These are phyloP conservation scores for Criorhina ranunculi DNA, from an alignment of 2,888 invertebrate genomes.

Conservation along the genomic window DNA sequence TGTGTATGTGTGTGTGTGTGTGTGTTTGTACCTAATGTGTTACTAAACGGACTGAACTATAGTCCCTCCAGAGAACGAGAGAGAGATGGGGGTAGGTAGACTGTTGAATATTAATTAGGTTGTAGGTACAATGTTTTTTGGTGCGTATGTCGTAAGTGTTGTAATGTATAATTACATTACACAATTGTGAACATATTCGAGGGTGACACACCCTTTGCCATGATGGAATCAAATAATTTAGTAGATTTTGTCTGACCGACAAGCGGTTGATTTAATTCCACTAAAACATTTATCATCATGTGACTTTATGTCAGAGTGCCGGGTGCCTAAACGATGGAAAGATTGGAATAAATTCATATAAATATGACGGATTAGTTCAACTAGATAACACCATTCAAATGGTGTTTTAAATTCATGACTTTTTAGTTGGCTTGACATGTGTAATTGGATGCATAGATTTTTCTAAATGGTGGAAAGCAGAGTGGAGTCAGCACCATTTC, in stretches of 20 bases:
- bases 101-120: slow-evolving; percentile 59
- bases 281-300: slow-evolving; percentile 61
- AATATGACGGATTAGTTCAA: too few relatives aligned
- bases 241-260: slow-evolving; percentile 54
- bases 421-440: too few relatives aligned
- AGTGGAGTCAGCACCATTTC: too few relatives aligned
- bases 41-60: slow-evolving; percentile 35
- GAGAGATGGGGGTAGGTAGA: background rate
- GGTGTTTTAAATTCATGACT: too few relatives aligned
- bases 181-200: slow-evolving; percentile 41
- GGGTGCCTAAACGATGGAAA: too few relatives aligned
- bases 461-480: too few relatives aligned
- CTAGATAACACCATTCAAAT: too few relatives aligned
- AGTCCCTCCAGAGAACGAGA: too few relatives aligned
- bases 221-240: slow-evolving; percentile 66
- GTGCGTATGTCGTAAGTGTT: slow-evolving; percentile 31
- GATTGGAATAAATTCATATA: too few relatives aligned
- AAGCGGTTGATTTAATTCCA: slow-evolving; percentile 63
- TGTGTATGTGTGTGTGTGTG: background rate
- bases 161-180: slow-evolving; percentile 65
- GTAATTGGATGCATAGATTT: too few relatives aligned
- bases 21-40: slow-evolving; percentile 33
- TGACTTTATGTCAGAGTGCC: slow-evolving; percentile 19
- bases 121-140: slow-evolving; percentile 22
- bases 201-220: background rate